Percentiles rank a stretch among this genome's conserved stretches.
Conservation (phyloP, 2,888 invertebrate species). For the Acronicta alni region DNA sequence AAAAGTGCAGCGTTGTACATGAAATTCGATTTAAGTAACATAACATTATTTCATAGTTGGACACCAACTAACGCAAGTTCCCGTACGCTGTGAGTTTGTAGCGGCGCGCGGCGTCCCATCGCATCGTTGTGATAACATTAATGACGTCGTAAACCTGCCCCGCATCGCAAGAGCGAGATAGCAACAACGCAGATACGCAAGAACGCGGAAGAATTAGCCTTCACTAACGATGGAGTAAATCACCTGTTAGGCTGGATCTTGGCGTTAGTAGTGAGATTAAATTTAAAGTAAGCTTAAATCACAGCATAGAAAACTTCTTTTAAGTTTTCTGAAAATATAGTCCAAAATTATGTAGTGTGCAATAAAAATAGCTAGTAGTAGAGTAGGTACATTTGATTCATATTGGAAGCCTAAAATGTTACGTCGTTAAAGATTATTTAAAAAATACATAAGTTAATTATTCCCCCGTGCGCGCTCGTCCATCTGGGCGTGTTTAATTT, state of each 20-base stretch:
- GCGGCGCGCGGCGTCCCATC: slow-evolving; percentile 64
- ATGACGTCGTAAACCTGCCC: slow-evolving; percentile 85
- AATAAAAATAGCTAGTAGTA: no score
- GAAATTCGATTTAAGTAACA: slow-evolving; percentile 33
- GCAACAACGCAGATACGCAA: slow-evolving; percentile 73
- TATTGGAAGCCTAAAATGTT: slow-evolving; percentile 35
- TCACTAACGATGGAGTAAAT: slow-evolving; percentile 84
- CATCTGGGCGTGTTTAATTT: slow-evolving; percentile 79
- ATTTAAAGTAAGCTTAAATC: slow-evolving; percentile 76
- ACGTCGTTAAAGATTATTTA: slow-evolving; percentile 40
- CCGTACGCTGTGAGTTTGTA: slow-evolving; percentile 66
- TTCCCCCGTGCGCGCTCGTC: slow-evolving; percentile 68
- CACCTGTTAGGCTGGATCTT: slow-evolving; percentile 75
- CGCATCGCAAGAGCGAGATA: slow-evolving; percentile 71
- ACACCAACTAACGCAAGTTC: slow-evolving; percentile 56
- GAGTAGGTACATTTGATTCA: background rate
- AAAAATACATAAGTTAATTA: slow-evolving; percentile 80
- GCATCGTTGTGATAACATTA: slow-evolving; percentile 78
- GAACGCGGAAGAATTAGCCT: slow-evolving; percentile 87
- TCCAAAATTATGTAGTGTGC: no score
- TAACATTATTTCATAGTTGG: slow-evolving; percentile 48
- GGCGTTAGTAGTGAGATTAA: slow-evolving; percentile 75
- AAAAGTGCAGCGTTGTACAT: slow-evolving; percentile 34
- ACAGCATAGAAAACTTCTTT: slow-evolving; percentile 63
- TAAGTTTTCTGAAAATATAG: no score